Base-by-base conservation (phyloP, 2,797 vertebrate species). In the Gallinago solitaria region DNA sequence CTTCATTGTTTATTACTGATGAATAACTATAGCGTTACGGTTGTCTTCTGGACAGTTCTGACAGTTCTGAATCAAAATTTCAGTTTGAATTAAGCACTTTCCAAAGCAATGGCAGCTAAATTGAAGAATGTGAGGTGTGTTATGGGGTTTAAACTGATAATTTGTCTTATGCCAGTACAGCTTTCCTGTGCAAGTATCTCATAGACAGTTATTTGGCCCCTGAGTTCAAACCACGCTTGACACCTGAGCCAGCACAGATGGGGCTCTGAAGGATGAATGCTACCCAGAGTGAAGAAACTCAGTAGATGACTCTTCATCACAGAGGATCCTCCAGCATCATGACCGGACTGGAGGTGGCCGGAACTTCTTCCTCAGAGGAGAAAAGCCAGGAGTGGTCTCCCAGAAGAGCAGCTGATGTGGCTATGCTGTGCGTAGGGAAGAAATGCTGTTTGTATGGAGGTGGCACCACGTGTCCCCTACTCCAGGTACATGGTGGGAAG, bases 401-500 rank as follows among this genome's bases (percentile, higher is more conserved):
- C 27, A 30, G 68, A 43, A 56, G 33, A 25, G 39, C 4, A 43
- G 12, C 16, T 0, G 1, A 15, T 0, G 1, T 5, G 39, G 39
- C 6, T 79, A 27, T 28, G 45, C 39, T 24, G 32, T 0, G 0
- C 0, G 0, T 23, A 25, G 32, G 57, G 11, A 68, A 33, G 28
- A 48, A 68, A 60, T 2, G 2, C 8, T 1, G 1, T n/a, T 3
- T 24, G 30, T 12, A 9, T 0, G 0, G 51, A 0, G 6, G 59
- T 23, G 43, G 51, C 65, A 70, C 18, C 2, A 8, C 0, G 1
- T 3, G 6, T 57, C 14, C 27, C 30, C 32, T 81, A 12, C 54
- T 48, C 41, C 30, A 27, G 71, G 25, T 30, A 11, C 0, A 3
- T 0, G 0, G 25, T 17, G 16, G 35, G 41, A 61, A 80, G 41